Conservation (phyloP, 2,888 invertebrate genomes). For the Chalcis sispes region DNA sequence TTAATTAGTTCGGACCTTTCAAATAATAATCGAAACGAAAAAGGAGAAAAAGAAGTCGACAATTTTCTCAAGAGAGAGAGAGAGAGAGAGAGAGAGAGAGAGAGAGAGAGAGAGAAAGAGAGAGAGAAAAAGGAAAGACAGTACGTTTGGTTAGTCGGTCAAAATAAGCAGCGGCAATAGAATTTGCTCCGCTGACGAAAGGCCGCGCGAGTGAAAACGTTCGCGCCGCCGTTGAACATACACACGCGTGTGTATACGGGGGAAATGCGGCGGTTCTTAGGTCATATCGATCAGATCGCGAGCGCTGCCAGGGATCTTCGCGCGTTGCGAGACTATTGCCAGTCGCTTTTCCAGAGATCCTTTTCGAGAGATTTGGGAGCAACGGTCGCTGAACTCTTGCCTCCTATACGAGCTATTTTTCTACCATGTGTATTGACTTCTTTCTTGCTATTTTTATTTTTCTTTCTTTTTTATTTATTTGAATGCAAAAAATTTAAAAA, state of each 20-base stretch:
- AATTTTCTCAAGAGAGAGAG: too few relatives aligned
- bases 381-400: slow-evolving; percentile 34
- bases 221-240: slow-evolving; percentile 19
- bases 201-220: slow-evolving; percentile 49
- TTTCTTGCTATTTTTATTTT: background rate
- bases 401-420: too few relatives aligned
- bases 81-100: too few relatives aligned
- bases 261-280: slow-evolving; percentile 32
- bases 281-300: slow-evolving; percentile 52
- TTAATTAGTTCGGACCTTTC: too few relatives aligned
- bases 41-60: too few relatives aligned
- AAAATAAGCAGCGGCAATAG: background rate
- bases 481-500: background rate
- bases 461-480: background rate
- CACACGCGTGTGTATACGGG: background rate
- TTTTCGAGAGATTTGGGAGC: slow-evolving; percentile 19
- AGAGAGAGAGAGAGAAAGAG: too few relatives aligned
- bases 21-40: too few relatives aligned
- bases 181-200: slow-evolving; percentile 50
- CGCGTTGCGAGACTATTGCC: slow-evolving; percentile 31
- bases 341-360: slow-evolving; percentile 32
- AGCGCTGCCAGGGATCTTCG: slow-evolving; percentile 25
- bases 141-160: too few relatives aligned
- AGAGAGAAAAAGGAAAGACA: too few relatives aligned
- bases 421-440: too few relatives aligned